A percentile compares a stretch with the other conserved stretches of the same genome.
phyloP scores from a whole-genome alignment of 64 coral and sea anemone species.

The Actinia tenebrosa region DNA sequence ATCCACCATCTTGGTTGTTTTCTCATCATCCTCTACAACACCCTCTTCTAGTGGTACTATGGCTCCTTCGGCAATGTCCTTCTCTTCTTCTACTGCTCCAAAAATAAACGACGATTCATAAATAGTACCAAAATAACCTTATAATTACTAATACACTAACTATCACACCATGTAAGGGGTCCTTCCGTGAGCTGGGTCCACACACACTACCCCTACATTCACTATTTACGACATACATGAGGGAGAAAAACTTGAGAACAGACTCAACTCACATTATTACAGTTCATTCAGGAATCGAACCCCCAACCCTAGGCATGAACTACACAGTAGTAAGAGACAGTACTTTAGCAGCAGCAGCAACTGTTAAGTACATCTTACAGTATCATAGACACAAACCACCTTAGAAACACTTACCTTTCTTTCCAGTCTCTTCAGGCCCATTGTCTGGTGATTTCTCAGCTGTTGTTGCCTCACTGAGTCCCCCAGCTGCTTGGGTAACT shows the following conservation, averaged over 20 bases:
- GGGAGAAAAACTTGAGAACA: no score
- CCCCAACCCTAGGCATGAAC: no score
- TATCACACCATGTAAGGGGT: no score
- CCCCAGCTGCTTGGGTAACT: not conserved
- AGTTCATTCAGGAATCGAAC: no score
- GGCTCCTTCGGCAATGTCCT: not conserved
- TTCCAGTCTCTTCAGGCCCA: not conserved
- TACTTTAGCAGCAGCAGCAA: no score
- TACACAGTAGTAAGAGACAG: no score
- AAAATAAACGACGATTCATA: not conserved
- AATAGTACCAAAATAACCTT: not conserved
- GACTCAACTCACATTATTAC: no score
- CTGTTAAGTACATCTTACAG: not conserved
- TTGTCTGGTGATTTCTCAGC: not conserved
- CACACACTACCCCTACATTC: no score
- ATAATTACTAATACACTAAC: no score
- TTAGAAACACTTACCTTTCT: not conserved
- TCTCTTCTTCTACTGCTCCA: not conserved
- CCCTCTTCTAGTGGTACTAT: constrained; percentile 4
- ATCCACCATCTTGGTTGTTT: not conserved
- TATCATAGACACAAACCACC: not conserved
- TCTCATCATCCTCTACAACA: not conserved
- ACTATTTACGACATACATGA: no score
- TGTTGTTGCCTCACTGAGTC: not conserved
- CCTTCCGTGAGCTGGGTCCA: no score